Conservation (phyloP, 2,888 invertebrate species). For the Hypselothyrea guttata region DNA sequence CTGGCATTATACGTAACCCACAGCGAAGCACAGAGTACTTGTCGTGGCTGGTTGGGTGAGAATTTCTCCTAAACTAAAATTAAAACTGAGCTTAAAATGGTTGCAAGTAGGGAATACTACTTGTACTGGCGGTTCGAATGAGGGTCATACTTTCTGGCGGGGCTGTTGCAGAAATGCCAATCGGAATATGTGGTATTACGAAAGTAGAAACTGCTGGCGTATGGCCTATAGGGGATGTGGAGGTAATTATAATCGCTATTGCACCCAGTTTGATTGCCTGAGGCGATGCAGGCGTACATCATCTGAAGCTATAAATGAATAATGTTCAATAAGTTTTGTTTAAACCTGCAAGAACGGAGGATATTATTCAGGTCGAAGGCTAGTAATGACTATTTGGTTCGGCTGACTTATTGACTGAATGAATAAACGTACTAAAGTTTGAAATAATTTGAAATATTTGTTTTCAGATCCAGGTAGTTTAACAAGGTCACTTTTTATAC, state of each 20-base stretch:
- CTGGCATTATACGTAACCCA: constrained; percentile 7
- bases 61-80: background rate
- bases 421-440: too few relatives aligned
- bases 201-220: constrained; percentile 9
- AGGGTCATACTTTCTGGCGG: background rate
- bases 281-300: too few relatives aligned
- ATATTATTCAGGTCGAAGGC: too few relatives aligned
- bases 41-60: constrained; percentile 9
- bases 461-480: too few relatives aligned
- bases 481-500: too few relatives aligned
- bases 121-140: constrained; percentile 9
- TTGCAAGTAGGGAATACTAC: background rate
- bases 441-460: too few relatives aligned
- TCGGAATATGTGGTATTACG: constrained; percentile 16
- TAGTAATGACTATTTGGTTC: too few relatives aligned
- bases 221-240: constrained; percentile 16
- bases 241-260: constrained; percentile 21
- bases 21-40: constrained; percentile 7
- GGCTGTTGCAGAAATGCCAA: constrained; percentile 4
- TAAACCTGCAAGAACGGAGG: too few relatives aligned
- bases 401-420: too few relatives aligned
- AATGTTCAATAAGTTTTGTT: too few relatives aligned
- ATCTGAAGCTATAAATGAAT: too few relatives aligned
- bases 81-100: background rate
- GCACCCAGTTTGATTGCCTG: constrained; percentile 8